Evolutionary conservation across 2,113 vertebrate species (phyloP).

Genomic region (Xyrauchen texanus): DNA sequence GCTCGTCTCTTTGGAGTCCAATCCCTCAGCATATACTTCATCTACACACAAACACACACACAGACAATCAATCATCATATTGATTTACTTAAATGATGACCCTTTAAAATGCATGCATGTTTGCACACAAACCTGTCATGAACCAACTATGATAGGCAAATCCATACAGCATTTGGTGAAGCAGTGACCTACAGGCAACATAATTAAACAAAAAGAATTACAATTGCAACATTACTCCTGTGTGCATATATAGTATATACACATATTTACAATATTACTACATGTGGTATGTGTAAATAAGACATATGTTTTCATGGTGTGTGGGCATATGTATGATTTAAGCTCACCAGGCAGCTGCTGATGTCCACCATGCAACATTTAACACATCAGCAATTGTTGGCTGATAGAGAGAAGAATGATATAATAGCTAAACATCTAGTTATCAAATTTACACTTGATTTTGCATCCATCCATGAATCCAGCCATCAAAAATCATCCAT

Average conservation of each 20-base stretch:
- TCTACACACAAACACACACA: constrained; percentile 69
- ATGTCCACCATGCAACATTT: constrained; percentile 96
- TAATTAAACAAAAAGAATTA: neutral
- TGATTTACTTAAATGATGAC: neutral
- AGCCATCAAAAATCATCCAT: no score
- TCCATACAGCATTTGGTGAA: constrained; percentile 92
- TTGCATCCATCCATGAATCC: no score
- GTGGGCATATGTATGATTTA: neutral
- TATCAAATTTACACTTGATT: no score
- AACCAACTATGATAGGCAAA: constrained; percentile 93
- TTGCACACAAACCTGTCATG: constrained; percentile 74
- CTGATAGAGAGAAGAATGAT: constrained; percentile 64
- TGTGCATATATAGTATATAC: no score
- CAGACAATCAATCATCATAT: neutral
- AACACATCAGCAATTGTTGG: constrained; percentile 93
- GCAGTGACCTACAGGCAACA: constrained; percentile 82
- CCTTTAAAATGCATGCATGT: neutral
- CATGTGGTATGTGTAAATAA: no score
- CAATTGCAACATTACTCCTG: neutral
- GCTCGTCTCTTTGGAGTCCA: constrained; percentile 85
- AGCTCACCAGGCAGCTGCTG: constrained; percentile 91
- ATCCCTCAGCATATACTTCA: constrained; percentile 82
- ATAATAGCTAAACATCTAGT: no score
- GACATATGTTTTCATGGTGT: neutral
- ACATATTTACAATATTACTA: no score